phyloP scores from a whole-genome alignment of 2,113 vertebrate genomes.

The Cyphomyrus plagiostoma region DNA sequence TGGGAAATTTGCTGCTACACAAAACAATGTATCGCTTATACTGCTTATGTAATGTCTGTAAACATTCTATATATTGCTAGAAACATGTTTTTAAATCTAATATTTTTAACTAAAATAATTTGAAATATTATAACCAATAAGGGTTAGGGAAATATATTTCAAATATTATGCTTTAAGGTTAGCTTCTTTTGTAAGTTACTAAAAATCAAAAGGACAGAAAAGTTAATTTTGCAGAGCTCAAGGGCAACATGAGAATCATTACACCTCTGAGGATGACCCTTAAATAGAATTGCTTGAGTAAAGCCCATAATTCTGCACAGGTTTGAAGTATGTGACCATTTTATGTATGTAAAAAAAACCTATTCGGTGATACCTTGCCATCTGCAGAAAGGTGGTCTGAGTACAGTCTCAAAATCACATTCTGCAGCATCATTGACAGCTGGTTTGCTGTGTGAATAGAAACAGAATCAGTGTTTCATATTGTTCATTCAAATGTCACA shows the following conservation, averaged over 20 bases:
- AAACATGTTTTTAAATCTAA: neutral
- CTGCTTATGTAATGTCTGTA: neutral
- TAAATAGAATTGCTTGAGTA: neutral
- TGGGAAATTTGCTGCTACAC: neutral
- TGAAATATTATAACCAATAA: neutral
- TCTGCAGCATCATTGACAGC: constrained; percentile 58
- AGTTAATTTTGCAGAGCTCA: neutral
- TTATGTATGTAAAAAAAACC: neutral
- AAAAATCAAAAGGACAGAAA: neutral
- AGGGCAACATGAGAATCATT: neutral
- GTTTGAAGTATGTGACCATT: neutral
- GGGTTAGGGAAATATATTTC: neutral
- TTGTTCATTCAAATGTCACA: neutral
- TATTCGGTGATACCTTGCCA: constrained; percentile 60
- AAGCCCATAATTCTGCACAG: neutral
- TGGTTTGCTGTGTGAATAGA: constrained; percentile 47
- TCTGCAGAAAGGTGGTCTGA: constrained; percentile 65
- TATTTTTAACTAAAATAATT: neutral
- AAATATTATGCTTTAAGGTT: neutral
- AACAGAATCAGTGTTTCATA: neutral
- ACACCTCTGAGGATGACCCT: neutral
- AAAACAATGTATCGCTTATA: neutral
- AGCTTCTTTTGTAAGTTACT: neutral
- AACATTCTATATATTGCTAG: neutral
- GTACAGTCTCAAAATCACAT: constrained; percentile 63